Conservation (phyloP, 2,113 vertebrate species). For the Sinocyclocheilus anshuiensis region DNA sequence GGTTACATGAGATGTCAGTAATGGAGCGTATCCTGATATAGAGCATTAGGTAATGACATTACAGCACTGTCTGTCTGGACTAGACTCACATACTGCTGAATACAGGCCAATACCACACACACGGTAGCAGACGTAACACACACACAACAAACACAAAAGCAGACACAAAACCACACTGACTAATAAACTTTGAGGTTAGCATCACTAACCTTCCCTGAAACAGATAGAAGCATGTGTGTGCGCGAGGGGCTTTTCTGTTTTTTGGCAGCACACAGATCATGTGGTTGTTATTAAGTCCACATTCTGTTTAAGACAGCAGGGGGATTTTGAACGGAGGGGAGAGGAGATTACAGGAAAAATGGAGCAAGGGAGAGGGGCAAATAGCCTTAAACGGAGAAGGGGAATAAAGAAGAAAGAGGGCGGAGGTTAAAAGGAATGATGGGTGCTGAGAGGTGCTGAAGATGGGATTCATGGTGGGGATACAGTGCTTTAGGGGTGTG, state of each 20-base stretch:
- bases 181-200: background rate
- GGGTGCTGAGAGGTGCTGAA: constrained; percentile 30
- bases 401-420: constrained; percentile 12
- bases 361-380: constrained; percentile 4
- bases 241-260: background rate
- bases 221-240: constrained; percentile 5
- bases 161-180: background rate
- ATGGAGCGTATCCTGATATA: constrained; percentile 60
- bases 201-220: background rate
- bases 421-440: constrained; percentile 21
- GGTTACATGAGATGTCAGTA: constrained; percentile 61
- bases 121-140: background rate
- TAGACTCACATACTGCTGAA: constrained; percentile 40
- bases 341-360: constrained; percentile 36
- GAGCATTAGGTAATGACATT: constrained; percentile 63
- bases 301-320: constrained; percentile 29
- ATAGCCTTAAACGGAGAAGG: constrained; percentile 25
- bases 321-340: constrained; percentile 29
- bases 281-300: constrained; percentile 45
- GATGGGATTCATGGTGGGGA: constrained; percentile 22
- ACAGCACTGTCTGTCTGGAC: constrained; percentile 56
- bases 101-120: constrained; percentile 32
- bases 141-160: constrained; percentile 2
- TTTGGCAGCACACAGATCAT: constrained; percentile 23
- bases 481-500: constrained; percentile 1